Evolutionary conservation across 2,888 invertebrate genomes (phyloP).

Genomic region (Netelia fuscicornis): DNA sequence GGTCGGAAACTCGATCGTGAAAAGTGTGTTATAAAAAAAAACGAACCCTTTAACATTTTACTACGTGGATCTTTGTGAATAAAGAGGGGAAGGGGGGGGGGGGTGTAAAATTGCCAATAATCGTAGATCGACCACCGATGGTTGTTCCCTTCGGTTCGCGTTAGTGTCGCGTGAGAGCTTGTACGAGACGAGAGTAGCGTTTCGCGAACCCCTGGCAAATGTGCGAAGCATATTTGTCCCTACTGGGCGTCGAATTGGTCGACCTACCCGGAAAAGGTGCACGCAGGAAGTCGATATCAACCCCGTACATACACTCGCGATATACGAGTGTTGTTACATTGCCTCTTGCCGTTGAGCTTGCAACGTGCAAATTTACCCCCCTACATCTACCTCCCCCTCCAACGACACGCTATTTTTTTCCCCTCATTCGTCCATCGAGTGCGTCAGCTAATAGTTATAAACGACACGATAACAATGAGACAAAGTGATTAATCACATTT

Average conservation of each 20-base stretch:
- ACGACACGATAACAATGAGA: too few relatives aligned
- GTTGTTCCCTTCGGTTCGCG: background rate
- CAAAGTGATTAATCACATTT: too few relatives aligned
- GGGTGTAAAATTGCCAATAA: slow-evolving; percentile 6
- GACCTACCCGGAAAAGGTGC: slow-evolving; percentile 29
- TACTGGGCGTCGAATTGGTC: slow-evolving; percentile 20
- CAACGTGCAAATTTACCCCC: too few relatives aligned
- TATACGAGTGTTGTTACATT: too few relatives aligned
- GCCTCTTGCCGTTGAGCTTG: too few relatives aligned
- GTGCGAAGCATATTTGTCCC: background rate
- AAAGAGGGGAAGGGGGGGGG: too few relatives aligned
- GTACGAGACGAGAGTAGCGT: background rate
- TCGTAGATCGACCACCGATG: background rate
- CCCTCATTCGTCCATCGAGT: background rate
- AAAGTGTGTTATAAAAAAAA: too few relatives aligned
- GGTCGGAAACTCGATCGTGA: too few relatives aligned
- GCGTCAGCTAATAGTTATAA: too few relatives aligned
- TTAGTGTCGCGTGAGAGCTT: background rate
- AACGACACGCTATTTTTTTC: background rate
- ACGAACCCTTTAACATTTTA: background rate
- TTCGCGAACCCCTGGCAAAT: slow-evolving; percentile 1
- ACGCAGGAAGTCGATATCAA: slow-evolving; percentile 45
- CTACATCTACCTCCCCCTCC: background rate
- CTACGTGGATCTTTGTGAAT: background rate
- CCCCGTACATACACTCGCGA: slow-evolving; percentile 4